Conservation (phyloP, 2,888 invertebrate genomes). For the Sericinus montela region DNA sequence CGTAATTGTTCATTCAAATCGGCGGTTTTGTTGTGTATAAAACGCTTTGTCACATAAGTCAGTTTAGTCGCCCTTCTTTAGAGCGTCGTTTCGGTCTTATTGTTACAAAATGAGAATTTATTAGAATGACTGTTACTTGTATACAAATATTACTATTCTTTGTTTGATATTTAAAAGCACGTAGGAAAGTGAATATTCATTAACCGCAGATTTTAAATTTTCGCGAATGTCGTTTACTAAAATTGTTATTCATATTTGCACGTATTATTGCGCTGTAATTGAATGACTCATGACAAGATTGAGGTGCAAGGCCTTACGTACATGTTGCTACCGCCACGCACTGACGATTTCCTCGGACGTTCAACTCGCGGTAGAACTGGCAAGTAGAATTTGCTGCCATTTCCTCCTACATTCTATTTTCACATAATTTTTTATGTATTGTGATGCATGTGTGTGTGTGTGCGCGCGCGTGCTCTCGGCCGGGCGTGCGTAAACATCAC, state of each 20-base stretch:
- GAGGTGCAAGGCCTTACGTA: slow-evolving; percentile 43
- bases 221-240: not conserved
- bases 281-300: slow-evolving; percentile 29
- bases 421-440: slow-evolving; percentile 20
- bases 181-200: slow-evolving; percentile 2
- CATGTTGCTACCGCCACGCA: slow-evolving; percentile 58
- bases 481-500: no score
- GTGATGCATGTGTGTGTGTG: no score
- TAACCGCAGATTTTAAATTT: not conserved
- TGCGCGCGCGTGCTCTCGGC: no score
- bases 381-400: slow-evolving; percentile 56
- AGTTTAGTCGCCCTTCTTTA: slow-evolving; percentile 55
- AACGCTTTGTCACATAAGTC: slow-evolving; percentile 76
- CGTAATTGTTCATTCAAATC: slow-evolving; percentile 76
- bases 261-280: slow-evolving; percentile 23
- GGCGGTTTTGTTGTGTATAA: slow-evolving; percentile 69
- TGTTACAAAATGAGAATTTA: slow-evolving; percentile 60
- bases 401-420: slow-evolving; percentile 59
- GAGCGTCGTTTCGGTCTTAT: slow-evolving; percentile 41
- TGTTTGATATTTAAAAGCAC: slow-evolving; percentile 21
- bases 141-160: slow-evolving; percentile 26
- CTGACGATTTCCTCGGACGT: slow-evolving; percentile 58
- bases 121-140: slow-evolving; percentile 37
- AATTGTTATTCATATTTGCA: slow-evolving; percentile 15
- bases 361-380: slow-evolving; percentile 66